phyloP scores from a whole-genome alignment of 2,888 invertebrate genomes.

The Sepioteuthis lessoniana region DNA sequence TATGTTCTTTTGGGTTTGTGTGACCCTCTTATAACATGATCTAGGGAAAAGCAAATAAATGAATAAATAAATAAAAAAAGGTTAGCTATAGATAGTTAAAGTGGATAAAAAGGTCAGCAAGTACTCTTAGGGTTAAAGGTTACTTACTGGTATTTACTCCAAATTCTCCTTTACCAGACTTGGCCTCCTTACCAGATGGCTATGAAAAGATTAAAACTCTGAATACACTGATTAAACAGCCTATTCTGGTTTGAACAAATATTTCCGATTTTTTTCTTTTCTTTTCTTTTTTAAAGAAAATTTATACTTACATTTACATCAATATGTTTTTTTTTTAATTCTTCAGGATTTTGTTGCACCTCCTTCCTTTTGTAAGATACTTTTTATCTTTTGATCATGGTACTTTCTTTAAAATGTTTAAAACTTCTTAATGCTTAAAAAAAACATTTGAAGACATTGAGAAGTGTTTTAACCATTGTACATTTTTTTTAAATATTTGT shows the following conservation, averaged over 20 bases:
- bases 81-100: background rate
- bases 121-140: background rate
- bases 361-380: background rate
- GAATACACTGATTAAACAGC: background rate
- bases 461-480: too few species aligned
- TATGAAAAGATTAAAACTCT: background rate
- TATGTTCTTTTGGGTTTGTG: too few species aligned
- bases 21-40: too few species aligned
- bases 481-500: too few species aligned
- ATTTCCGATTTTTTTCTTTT: background rate
- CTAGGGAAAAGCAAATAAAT: too few species aligned
- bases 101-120: background rate
- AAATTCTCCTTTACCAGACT: background rate
- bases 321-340: too few species aligned
- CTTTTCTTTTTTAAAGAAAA: too few species aligned
- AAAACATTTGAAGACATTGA: too few species aligned
- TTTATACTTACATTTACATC: too few species aligned
- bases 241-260: background rate
- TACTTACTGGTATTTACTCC: background rate
- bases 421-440: background rate
- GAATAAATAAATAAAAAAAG: background rate
- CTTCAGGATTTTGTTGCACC: too few species aligned
- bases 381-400: too few species aligned
- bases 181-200: background rate
- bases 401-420: too few species aligned